Conservation (phyloP, 2,888 invertebrate genomes). For the Sarcophaga carnaria region DNA sequence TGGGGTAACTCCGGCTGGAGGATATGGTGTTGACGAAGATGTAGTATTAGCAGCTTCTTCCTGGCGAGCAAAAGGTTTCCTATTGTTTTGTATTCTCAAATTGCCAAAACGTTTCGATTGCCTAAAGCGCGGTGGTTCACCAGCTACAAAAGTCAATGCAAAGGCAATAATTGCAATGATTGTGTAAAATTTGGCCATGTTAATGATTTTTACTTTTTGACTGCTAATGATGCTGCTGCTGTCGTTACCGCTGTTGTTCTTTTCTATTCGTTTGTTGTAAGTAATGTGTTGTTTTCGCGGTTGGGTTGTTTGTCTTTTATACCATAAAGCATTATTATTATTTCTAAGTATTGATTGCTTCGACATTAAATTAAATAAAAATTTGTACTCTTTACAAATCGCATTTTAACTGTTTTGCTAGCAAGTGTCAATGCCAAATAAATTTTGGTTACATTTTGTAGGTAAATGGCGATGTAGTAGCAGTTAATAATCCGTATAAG, state of each 20-base stretch:
- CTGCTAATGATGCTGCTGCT: conserved; percentile 13
- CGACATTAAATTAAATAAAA: conserved; percentile 52
- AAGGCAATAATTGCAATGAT: conserved; percentile 71
- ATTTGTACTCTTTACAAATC: conserved; percentile 15
- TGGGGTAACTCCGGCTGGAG: conserved; percentile 77
- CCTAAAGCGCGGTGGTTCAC: conserved; percentile 73
- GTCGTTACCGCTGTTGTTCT: conserved; percentile 38
- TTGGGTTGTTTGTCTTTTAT: conserved; percentile 58
- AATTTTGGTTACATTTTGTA: conserved; percentile 62
- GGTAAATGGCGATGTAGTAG: conserved; percentile 17
- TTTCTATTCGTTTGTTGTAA: conserved; percentile 49
- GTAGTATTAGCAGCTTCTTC: conserved; percentile 70
- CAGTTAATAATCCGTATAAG: conserved; percentile 45
- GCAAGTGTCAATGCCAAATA: conserved; percentile 64
- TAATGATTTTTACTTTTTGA: conserved; percentile 63
- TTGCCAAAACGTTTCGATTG: conserved; percentile 43
- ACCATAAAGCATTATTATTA: conserved; percentile 30
- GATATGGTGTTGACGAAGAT: conserved; percentile 74
- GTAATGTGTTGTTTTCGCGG: conserved; percentile 55
- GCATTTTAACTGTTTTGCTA: conserved; percentile 42
- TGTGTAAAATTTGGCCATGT: conserved; percentile 72
- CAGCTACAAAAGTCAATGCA: conserved; percentile 64
- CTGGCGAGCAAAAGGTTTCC: conserved; percentile 73
- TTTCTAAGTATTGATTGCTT: conserved; percentile 49
- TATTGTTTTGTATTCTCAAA: conserved; percentile 37